A percentile compares a stretch with the other conserved stretches of the same genome.
These are phyloP conservation scores for Malthinus seriepunctatus DNA, from an alignment of 2,888 invertebrate genomes.

Conservation along the genomic window DNA sequence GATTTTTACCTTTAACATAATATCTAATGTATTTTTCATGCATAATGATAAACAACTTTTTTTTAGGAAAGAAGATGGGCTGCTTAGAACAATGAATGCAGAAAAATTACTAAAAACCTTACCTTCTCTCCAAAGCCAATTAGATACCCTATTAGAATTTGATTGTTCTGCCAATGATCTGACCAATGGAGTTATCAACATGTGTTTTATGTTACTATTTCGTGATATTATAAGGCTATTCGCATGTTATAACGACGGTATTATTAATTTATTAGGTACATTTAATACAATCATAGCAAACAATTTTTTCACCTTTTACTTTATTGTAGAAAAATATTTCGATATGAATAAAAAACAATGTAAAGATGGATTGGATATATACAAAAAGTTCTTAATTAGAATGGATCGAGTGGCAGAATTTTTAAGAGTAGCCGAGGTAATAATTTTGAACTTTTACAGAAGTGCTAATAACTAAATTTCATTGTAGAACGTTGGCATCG, in stretches of 20 bases:
- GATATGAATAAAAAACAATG: conserved; percentile 99
- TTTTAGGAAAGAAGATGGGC: conserved; percentile 93
- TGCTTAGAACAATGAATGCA: conserved; percentile 94
- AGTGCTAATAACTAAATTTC: conserved; percentile 6
- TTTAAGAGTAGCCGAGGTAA: conserved; percentile 80
- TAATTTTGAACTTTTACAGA: conserved; percentile 22
- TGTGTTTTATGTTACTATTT: conserved; percentile 81
- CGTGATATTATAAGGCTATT: conserved; percentile 88
- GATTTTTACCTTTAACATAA: too few relatives aligned
- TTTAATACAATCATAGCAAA: background rate
- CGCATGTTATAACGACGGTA: conserved; percentile 99
- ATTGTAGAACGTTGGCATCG: conserved; percentile 87
- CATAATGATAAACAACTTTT: background rate
- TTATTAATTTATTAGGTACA: conserved; percentile 90
- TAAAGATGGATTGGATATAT: conserved; percentile 95
- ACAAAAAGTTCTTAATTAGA: conserved; percentile 96
- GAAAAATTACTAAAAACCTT: conserved; percentile 96
- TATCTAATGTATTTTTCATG: too few relatives aligned
- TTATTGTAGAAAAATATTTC: conserved; percentile 88
- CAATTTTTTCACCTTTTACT: conserved; percentile 5
- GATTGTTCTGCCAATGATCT: conserved; percentile 96
- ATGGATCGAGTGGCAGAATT: conserved; percentile 99
- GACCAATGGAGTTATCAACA: conserved; percentile 89
- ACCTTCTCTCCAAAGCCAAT: conserved; percentile 92
- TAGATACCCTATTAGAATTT: conserved; percentile 95